A percentile compares a stretch with the other conserved stretches of the same genome.
Conservation (phyloP, 2,797 vertebrate genomes). For the Eutrigla gurnardus region DNA sequence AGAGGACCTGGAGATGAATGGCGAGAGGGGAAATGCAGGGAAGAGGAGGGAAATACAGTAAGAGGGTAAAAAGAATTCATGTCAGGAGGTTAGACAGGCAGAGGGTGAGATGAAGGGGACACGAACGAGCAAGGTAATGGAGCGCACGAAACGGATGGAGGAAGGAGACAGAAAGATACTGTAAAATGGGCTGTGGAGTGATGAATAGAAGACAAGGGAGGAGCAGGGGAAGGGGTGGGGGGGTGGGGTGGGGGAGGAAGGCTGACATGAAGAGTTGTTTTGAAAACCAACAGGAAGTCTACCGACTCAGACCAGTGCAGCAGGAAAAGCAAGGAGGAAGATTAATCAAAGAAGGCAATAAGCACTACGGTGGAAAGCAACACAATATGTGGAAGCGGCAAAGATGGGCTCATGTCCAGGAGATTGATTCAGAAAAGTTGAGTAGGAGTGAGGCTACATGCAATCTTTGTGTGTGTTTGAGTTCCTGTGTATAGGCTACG, state of each 20-base stretch:
- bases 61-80: conserved; percentile 75
- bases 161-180: conserved; percentile 76
- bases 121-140: conserved; percentile 76
- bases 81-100: conserved; percentile 78
- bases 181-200: conserved; percentile 78
- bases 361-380: conserved; percentile 70
- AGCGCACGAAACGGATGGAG: conserved; percentile 76
- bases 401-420: conserved; percentile 64
- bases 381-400: conserved; percentile 72
- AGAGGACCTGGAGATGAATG: conserved; percentile 73
- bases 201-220: conserved; percentile 77
- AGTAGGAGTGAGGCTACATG: conserved; percentile 30
- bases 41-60: conserved; percentile 71
- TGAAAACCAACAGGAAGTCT: conserved; percentile 80
- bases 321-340: conserved; percentile 66
- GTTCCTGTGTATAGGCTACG: conserved; percentile 20
- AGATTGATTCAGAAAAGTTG: conserved; percentile 63
- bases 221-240: conserved; percentile 49
- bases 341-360: conserved; percentile 83
- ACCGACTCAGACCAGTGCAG: conserved; percentile 72
- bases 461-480: conserved; percentile 33
- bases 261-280: conserved; percentile 80
- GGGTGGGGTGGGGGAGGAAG: conserved; percentile 65
- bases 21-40: conserved; percentile 55
- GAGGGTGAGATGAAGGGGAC: conserved; percentile 80